phyloP scores from a whole-genome alignment of 92 coral and sea anemone genomes.

The Scolanthus callimorphus region DNA sequence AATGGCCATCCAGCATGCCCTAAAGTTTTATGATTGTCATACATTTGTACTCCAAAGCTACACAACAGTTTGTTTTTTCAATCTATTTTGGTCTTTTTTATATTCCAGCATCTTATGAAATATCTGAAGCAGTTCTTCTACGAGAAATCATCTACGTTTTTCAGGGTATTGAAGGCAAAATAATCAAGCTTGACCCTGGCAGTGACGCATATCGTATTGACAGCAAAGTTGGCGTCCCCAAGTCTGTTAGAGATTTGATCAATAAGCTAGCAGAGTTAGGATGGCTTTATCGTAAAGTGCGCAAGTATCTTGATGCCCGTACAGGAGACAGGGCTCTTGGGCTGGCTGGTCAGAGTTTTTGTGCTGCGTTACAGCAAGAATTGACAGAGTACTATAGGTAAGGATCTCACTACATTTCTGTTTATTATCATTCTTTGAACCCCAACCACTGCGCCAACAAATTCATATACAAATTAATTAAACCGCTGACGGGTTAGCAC shows the following conservation, averaged over 20 bases:
- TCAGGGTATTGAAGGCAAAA: slow-evolving; percentile 97
- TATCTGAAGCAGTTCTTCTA: slow-evolving; percentile 86
- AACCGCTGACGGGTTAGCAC: no score
- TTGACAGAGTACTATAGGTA: slow-evolving; percentile 84
- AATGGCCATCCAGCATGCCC: no score
- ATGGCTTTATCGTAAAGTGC: slow-evolving; percentile 88
- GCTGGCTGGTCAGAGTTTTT: slow-evolving; percentile 95
- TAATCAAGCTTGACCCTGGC: slow-evolving; percentile 87
- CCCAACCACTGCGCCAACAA: no score
- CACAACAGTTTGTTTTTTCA: no score
- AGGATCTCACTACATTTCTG: no score
- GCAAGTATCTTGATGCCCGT: slow-evolving; percentile 93
- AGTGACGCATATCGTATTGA: slow-evolving; percentile 89
- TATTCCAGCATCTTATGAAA: slow-evolving; percentile 79
- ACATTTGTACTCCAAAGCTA: no score
- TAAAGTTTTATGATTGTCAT: no score
- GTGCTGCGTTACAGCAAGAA: slow-evolving; percentile 96
- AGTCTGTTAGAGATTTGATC: slow-evolving; percentile 81
- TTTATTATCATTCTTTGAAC: no score
- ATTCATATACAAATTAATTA: no score
- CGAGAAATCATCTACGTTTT: slow-evolving; percentile 90
- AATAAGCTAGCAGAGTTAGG: slow-evolving; percentile 96
- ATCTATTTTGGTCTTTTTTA: not conserved
- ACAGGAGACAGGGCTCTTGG: slow-evolving; percentile 99
- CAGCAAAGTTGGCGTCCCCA: slow-evolving; percentile 84